These are phyloP conservation scores for Lordiphosa andalusiaca DNA, from an alignment of 2,888 invertebrate genomes.

Conservation along the genomic window DNA sequence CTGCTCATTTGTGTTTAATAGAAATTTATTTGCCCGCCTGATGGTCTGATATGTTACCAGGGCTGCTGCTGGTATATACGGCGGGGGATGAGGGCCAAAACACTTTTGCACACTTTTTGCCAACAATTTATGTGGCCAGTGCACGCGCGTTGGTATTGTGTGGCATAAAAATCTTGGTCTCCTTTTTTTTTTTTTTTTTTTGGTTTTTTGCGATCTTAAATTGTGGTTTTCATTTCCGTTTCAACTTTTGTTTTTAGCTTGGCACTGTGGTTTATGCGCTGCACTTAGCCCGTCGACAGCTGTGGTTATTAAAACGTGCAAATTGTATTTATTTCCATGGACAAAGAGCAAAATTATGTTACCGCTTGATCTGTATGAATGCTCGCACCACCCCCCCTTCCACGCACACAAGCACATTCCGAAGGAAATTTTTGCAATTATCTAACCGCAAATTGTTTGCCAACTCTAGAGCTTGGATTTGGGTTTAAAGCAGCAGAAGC, in stretches of 20 bases:
- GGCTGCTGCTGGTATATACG: background rate
- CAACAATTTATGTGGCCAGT: constrained; percentile 57
- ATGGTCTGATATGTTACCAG: constrained; percentile 12
- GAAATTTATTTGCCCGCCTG: constrained; percentile 52
- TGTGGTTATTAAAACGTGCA: constrained; percentile 47
- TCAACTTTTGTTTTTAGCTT: constrained; percentile 24
- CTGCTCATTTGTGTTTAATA: constrained; percentile 62
- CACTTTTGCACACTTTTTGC: constrained; percentile 53
- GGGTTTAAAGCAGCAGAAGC: constrained; percentile 12
- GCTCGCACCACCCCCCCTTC: constrained; percentile 1
- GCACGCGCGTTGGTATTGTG: constrained; percentile 27
- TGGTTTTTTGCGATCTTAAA: constrained; percentile 42
- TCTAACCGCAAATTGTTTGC: constrained; percentile 46
- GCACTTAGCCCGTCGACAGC: constrained; percentile 42
- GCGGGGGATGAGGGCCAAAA: constrained; percentile 29
- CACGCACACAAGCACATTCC: background rate
- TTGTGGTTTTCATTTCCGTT: constrained; percentile 51
- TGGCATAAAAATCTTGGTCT: constrained; percentile 57
- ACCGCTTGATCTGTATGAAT: constrained; percentile 1
- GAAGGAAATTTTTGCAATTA: constrained; percentile 29
- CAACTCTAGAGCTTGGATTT: constrained; percentile 25
- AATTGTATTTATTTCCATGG: constrained; percentile 46
- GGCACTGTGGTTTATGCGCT: constrained; percentile 32
- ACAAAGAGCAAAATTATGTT: constrained; percentile 26
- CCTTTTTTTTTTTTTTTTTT: constrained; percentile 21